Evolutionary conservation across 2,888 invertebrate genomes (phyloP).

Genomic region (Vesta saturnalis): DNA sequence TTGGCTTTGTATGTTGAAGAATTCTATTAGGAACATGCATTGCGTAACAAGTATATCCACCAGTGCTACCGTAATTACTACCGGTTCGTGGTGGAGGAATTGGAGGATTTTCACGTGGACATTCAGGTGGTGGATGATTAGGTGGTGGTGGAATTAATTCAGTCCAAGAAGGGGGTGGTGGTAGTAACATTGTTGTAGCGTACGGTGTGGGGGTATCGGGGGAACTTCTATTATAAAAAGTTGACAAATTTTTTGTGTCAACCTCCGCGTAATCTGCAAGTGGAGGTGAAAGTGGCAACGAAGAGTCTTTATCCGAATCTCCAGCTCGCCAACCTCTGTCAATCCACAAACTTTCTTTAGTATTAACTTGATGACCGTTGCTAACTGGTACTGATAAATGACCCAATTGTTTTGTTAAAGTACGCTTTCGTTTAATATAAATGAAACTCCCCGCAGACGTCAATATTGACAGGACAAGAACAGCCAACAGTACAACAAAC

Average conservation of each 20-base stretch:
- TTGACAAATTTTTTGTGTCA: slow-evolving; percentile 72
- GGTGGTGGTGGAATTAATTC: slow-evolving; percentile 70
- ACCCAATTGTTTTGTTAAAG: slow-evolving; percentile 70
- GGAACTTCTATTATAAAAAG: slow-evolving; percentile 76
- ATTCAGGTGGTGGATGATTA: slow-evolving; percentile 69
- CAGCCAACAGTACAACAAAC: slow-evolving; percentile 75
- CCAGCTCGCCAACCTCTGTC: slow-evolving; percentile 74
- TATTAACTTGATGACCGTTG: slow-evolving; percentile 59
- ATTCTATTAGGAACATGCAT: slow-evolving; percentile 54
- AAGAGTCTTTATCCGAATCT: slow-evolving; percentile 72
- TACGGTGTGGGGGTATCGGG: slow-evolving; percentile 76
- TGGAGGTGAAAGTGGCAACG: slow-evolving; percentile 66
- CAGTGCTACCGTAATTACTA: slow-evolving; percentile 55
- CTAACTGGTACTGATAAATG: slow-evolving; percentile 69
- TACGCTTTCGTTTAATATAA: slow-evolving; percentile 67
- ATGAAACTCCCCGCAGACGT: slow-evolving; percentile 63
- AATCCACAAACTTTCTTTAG: slow-evolving; percentile 75
- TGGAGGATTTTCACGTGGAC: slow-evolving; percentile 58
- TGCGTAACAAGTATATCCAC: slow-evolving; percentile 60
- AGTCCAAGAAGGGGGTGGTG: slow-evolving; percentile 60
- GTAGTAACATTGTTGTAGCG: slow-evolving; percentile 77
- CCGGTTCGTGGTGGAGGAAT: slow-evolving; percentile 56
- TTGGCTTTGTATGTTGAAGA: slow-evolving; percentile 47
- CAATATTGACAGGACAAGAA: slow-evolving; percentile 64
- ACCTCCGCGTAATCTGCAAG: slow-evolving; percentile 77